A percentile compares a stretch with the other conserved stretches of the same genome.
phyloP scores from a whole-genome alignment of 2,113 vertebrate species.

The Okapia johnstoni region DNA sequence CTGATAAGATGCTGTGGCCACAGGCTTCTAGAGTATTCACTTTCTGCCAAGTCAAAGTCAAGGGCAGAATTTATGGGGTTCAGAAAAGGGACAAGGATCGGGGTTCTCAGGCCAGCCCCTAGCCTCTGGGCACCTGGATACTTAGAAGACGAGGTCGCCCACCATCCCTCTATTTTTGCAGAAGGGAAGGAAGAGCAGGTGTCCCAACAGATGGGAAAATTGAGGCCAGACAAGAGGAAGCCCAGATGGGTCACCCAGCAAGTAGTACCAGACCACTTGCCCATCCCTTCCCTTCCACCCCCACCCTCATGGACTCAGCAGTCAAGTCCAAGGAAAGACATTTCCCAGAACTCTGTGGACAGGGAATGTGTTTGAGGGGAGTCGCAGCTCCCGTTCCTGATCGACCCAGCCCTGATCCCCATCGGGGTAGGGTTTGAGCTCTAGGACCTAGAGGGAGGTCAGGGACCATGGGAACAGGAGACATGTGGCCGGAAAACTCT shows the following conservation, averaged over 20 bases:
- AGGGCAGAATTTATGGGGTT: neutral
- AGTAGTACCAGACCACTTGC: neutral
- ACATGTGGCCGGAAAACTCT: neutral
- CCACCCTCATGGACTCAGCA: neutral
- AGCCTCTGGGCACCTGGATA: neutral
- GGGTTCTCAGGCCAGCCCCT: neutral
- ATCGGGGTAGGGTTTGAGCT: neutral
- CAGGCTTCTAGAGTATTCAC: neutral
- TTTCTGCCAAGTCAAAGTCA: conserved; percentile 8
- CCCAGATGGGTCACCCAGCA: neutral
- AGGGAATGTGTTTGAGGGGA: neutral
- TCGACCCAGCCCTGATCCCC: neutral
- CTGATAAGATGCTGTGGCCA: neutral
- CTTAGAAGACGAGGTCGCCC: neutral
- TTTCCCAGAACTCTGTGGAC: neutral
- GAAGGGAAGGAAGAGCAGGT: neutral
- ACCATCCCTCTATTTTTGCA: neutral
- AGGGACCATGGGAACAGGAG: neutral
- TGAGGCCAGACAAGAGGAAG: neutral
- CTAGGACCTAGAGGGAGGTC: neutral
- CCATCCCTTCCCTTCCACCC: neutral
- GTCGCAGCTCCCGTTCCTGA: neutral
- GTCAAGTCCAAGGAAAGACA: neutral
- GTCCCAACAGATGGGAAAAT: neutral
- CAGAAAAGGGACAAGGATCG: neutral